Evolutionary conservation across 2,888 invertebrate genomes (phyloP).

Genomic region (Leucophenga maculata): DNA sequence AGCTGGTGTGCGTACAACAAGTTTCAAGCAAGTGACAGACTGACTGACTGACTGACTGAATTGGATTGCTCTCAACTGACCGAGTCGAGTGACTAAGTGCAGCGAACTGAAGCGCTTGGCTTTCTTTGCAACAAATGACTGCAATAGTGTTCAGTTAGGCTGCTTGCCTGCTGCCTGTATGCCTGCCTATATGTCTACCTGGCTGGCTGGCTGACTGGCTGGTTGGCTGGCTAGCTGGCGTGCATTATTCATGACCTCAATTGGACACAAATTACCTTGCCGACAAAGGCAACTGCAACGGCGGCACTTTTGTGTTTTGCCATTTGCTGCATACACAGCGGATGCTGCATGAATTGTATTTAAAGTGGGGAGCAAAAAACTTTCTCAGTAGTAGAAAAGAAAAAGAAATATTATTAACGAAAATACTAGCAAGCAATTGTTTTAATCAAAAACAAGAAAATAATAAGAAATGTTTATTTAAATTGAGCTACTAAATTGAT

Average conservation of each 20-base stretch:
- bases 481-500: too few species aligned
- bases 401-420: neutral
- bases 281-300: constrained; percentile 30
- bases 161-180: neutral
- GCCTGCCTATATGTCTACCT: neutral
- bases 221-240: neutral
- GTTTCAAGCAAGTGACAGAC: too few species aligned
- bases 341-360: neutral
- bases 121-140: neutral
- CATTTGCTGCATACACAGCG: neutral
- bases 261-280: constrained; percentile 39
- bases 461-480: too few species aligned
- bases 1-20: too few species aligned
- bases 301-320: constrained; percentile 21
- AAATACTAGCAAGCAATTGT: neutral
- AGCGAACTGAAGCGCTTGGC: neutral
- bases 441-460: too few species aligned
- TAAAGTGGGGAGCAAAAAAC: too few species aligned
- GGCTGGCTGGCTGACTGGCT: neutral
- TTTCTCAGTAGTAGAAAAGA: neutral
- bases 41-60: too few species aligned
- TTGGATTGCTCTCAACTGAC: too few species aligned
- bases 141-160: neutral
- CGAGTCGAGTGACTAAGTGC: neutral
- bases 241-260: constrained; percentile 39